phyloP scores from a whole-genome alignment of 2,113 vertebrate genomes.

The Phyllopteryx taeniolatus region DNA sequence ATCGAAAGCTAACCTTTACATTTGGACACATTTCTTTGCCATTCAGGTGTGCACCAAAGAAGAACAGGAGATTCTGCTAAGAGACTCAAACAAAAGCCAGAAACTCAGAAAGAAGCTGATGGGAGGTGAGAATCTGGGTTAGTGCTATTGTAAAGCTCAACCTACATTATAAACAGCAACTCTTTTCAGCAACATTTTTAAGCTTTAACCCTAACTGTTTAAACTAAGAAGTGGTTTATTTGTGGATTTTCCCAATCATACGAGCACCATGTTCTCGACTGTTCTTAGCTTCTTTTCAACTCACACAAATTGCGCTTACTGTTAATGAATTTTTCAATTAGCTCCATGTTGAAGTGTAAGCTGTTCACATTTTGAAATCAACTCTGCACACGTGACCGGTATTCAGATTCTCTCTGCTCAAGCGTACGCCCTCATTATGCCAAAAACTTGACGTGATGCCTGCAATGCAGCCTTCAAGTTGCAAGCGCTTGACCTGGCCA shows the following conservation, averaged over 20 bases:
- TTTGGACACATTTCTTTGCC: slow-evolving; percentile 1
- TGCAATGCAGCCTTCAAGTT: too few relatives aligned
- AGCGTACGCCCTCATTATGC: too few relatives aligned
- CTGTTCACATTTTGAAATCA: neutral
- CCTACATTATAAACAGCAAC: neutral
- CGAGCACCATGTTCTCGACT: neutral
- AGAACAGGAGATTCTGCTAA: slow-evolving; percentile 89
- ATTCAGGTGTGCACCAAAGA: slow-evolving; percentile 91
- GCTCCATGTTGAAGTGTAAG: too few relatives aligned
- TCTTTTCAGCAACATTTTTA: neutral
- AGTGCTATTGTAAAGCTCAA: neutral
- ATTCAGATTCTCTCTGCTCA: too few relatives aligned
- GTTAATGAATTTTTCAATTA: neutral
- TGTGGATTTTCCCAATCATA: neutral
- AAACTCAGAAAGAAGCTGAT: slow-evolving; percentile 93
- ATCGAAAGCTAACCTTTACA: neutral
- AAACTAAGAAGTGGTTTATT: neutral
- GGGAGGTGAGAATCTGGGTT: slow-evolving; percentile 76
- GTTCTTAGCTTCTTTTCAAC: neutral
- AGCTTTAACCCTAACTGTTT: neutral
- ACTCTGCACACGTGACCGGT: neutral
- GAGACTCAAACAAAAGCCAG: slow-evolving; percentile 98
- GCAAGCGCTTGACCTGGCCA: too few relatives aligned
- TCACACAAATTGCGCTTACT: neutral
- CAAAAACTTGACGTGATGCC: too few relatives aligned